phyloP scores from a whole-genome alignment of 2,797 vertebrate species.

The Galago senegalensis region DNA sequence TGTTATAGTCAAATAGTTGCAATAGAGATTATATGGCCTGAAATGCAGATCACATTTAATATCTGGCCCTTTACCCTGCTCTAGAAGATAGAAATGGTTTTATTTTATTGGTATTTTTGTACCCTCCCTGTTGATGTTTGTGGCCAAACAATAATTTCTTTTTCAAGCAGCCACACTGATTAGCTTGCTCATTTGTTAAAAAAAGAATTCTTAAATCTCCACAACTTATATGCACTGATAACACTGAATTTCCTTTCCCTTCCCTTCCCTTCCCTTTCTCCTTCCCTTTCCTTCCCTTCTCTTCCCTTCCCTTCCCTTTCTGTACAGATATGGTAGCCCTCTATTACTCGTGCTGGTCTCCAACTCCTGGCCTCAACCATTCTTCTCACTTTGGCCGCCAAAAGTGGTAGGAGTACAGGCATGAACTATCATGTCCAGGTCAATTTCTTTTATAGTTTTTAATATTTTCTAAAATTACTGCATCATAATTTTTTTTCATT shows the following conservation, averaged over 20 bases:
- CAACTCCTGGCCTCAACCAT: too few species aligned
- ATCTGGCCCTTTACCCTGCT: not conserved
- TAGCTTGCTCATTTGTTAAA: not conserved
- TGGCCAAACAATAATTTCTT: not conserved
- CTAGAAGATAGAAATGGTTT: not conserved
- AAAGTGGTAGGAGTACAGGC: too few species aligned
- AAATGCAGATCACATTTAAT: not conserved
- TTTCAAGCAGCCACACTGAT: not conserved
- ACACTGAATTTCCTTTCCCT: too few species aligned
- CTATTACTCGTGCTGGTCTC: too few species aligned
- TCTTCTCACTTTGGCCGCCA: too few species aligned
- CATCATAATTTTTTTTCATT: not conserved
- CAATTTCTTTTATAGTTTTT: not conserved
- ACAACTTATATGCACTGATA: too few species aligned
- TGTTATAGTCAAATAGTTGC: not conserved
- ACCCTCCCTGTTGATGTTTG: not conserved
- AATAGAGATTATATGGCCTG: not conserved
- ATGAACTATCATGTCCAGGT: too few species aligned
- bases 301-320: too few species aligned
- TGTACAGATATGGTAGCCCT: too few species aligned
- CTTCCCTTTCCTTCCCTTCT: too few species aligned
- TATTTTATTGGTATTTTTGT: not conserved
- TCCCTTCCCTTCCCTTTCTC: too few species aligned
- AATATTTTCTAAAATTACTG: not conserved
- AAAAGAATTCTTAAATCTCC: not conserved